phyloP scores from a whole-genome alignment of 2,113 vertebrate species.

The Gopherus evgoodei region DNA sequence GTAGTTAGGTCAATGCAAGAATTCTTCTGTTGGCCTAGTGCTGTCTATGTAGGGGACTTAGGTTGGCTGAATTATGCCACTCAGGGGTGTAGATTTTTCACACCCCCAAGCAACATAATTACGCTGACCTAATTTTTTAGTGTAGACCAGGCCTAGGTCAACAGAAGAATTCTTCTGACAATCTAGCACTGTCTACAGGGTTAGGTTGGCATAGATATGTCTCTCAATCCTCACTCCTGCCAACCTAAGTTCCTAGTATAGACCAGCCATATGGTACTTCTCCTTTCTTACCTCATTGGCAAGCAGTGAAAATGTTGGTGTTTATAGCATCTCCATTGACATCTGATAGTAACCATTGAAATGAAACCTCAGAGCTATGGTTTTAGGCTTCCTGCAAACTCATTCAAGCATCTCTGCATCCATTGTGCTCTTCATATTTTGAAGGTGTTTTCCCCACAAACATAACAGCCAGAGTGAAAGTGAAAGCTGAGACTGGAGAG shows the following conservation, averaged over 20 bases:
- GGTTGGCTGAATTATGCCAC: neutral
- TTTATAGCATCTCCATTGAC: conserved; percentile 5
- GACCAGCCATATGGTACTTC: neutral
- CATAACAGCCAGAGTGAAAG: neutral
- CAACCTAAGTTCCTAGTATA: neutral
- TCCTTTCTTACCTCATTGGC: neutral
- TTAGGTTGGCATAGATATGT: neutral
- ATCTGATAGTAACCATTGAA: neutral
- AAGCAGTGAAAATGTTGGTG: conserved; percentile 12
- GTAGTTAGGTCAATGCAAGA: neutral
- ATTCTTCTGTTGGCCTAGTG: neutral
- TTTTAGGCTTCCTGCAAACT: neutral
- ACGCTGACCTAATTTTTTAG: neutral
- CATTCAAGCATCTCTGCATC: neutral
- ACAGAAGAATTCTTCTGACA: neutral
- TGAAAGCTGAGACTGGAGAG: neutral
- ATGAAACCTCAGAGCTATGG: neutral
- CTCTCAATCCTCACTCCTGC: neutral
- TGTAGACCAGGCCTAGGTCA: neutral
- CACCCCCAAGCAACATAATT: neutral
- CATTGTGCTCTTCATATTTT: neutral
- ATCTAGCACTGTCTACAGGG: neutral
- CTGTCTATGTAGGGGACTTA: neutral
- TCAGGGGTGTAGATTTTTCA: neutral
- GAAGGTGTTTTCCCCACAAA: neutral